Conservation (phyloP, 2,113 vertebrate species). For the Corydoras sp. region DNA sequence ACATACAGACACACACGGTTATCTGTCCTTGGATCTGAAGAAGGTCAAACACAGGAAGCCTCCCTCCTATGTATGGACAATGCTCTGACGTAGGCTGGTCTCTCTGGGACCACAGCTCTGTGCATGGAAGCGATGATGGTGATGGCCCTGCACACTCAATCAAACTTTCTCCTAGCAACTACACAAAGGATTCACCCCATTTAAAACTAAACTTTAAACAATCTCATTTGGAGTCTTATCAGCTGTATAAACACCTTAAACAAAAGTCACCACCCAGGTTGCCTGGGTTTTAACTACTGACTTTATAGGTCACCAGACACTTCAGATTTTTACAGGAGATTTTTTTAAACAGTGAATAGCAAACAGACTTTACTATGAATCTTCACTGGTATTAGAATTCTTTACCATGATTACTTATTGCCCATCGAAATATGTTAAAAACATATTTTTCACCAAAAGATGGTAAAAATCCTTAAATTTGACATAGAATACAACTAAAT, state of each 20-base stretch:
- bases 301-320: not conserved
- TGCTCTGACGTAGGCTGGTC: constrained; percentile 39
- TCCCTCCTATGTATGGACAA: constrained; percentile 48
- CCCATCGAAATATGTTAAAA: no score
- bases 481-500: no score
- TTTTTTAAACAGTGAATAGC: not conserved
- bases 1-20: constrained; percentile 15
- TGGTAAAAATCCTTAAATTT: no score
- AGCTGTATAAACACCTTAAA: not conserved
- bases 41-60: constrained; percentile 56
- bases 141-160: constrained; percentile 19
- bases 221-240: not conserved
- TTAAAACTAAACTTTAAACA: not conserved
- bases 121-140: constrained; percentile 1
- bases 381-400: no score
- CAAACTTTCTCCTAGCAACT: constrained; percentile 11
- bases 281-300: no score
- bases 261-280: not conserved
- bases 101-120: constrained; percentile 3
- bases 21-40: constrained; percentile 34
- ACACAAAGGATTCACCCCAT: constrained; percentile 6
- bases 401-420: no score
- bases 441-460: no score
- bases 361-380: no score
- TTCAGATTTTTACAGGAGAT: constrained; percentile 10